Evolutionary conservation across 2,888 invertebrate genomes (phyloP).

Genomic region (Lumbricus terrestris): DNA sequence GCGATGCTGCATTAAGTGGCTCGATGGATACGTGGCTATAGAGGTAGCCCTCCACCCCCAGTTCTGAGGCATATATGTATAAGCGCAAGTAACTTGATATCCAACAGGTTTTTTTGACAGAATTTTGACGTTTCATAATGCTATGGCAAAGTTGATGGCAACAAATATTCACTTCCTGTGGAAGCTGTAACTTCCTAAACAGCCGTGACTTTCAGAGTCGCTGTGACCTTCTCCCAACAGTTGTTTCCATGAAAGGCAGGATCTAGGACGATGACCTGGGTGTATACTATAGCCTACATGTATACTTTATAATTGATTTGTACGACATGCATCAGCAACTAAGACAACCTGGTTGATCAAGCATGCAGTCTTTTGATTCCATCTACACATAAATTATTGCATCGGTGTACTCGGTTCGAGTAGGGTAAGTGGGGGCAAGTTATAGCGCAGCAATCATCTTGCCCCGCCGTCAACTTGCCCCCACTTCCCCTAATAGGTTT

Average conservation of each 20-base stretch:
- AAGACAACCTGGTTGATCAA: neutral
- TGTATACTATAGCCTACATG: too few relatives aligned
- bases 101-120: neutral
- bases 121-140: neutral
- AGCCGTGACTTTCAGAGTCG: too few relatives aligned
- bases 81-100: neutral
- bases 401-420: neutral
- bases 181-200: neutral
- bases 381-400: neutral
- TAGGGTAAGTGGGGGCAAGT: too few relatives aligned
- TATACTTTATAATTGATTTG: neutral
- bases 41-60: too few relatives aligned
- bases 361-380: too few relatives aligned
- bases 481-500: too few relatives aligned
- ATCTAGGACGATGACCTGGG: neutral
- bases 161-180: neutral
- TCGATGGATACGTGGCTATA: too few relatives aligned
- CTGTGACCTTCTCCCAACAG: neutral
- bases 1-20: too few relatives aligned
- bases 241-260: neutral
- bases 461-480: too few relatives aligned
- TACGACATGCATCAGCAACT: neutral
- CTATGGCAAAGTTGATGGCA: neutral
- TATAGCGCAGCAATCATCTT: too few relatives aligned
- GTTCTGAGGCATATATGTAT: too few relatives aligned